These are phyloP conservation scores for Gambusia affinis DNA, from an alignment of 2,113 vertebrate species.

Conservation along the genomic window DNA sequence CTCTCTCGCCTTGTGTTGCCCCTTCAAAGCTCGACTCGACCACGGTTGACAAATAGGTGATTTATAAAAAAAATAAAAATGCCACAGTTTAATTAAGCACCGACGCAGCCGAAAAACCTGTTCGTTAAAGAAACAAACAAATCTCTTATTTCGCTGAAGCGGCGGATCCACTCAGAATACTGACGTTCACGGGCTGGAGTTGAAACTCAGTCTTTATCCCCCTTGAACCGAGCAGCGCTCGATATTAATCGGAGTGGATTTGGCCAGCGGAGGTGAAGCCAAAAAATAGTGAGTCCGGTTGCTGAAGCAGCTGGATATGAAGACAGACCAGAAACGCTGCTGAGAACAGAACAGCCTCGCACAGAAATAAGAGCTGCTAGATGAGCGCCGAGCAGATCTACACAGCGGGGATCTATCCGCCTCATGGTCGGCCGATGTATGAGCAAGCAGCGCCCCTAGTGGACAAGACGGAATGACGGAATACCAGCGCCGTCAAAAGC, in stretches of 20 bases:
- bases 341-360: slow-evolving; percentile 67
- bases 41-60: no score
- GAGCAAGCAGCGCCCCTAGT: slow-evolving; percentile 56
- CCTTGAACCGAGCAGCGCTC: background rate
- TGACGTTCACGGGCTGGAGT: slow-evolving; percentile 14
- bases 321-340: slow-evolving; percentile 26
- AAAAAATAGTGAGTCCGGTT: slow-evolving; percentile 52
- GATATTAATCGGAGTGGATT: slow-evolving; percentile 36
- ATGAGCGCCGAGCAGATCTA: slow-evolving; percentile 28
- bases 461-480: slow-evolving; percentile 21
- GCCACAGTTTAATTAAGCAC: slow-evolving; percentile 49
- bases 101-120: slow-evolving; percentile 30
- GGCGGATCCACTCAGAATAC: slow-evolving; percentile 2
- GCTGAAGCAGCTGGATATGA: slow-evolving; percentile 33
- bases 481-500: no score
- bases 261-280: slow-evolving; percentile 26
- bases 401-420: slow-evolving; percentile 4
- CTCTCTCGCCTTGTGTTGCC: slow-evolving; percentile 4
- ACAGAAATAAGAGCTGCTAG: slow-evolving; percentile 49
- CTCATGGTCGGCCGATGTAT: slow-evolving; percentile 20
- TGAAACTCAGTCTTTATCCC: slow-evolving; percentile 34
- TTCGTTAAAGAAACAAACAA: slow-evolving; percentile 6
- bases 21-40: background rate
- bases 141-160: slow-evolving; percentile 6
- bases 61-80: slow-evolving; percentile 48